Conservation (phyloP, 2,888 invertebrate genomes). For the Drosophila pseudotalamancana region DNA sequence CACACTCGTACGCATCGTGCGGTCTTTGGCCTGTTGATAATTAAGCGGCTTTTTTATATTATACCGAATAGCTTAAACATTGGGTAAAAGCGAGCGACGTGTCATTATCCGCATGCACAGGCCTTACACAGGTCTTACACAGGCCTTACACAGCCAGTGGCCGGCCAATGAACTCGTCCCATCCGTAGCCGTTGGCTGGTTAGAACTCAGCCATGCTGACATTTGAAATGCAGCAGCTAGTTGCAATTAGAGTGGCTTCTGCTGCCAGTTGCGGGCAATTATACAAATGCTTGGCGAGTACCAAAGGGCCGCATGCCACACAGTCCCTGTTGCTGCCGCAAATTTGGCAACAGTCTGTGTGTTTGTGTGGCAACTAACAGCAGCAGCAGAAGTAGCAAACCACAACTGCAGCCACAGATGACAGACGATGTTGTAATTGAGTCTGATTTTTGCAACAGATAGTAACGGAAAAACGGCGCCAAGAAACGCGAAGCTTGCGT, state of each 20-base stretch:
- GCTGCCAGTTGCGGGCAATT: constrained; percentile 37
- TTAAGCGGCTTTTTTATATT: constrained; percentile 59
- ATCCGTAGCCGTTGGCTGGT: constrained; percentile 2
- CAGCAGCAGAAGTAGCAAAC: constrained; percentile 6
- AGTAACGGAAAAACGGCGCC: constrained; percentile 14
- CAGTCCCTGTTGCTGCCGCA: constrained; percentile 17
- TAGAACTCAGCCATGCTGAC: constrained; percentile 45
- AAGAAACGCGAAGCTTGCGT: constrained; percentile 42
- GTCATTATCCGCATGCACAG: constrained; percentile 11
- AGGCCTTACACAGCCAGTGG: not conserved
- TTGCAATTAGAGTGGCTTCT: constrained; percentile 41
- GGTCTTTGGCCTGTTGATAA: constrained; percentile 54
- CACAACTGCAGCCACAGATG: constrained; percentile 15
- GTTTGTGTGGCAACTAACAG: constrained; percentile 16
- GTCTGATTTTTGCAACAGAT: constrained; percentile 31
- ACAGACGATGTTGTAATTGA: constrained; percentile 46
- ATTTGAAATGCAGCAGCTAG: constrained; percentile 45
- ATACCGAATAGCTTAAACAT: constrained; percentile 58
- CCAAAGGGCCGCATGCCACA: constrained; percentile 19
- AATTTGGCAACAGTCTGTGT: constrained; percentile 41
- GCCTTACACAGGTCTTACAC: not conserved
- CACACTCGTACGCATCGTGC: constrained; percentile 21
- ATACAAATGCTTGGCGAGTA: constrained; percentile 38
- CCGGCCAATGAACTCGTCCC: constrained; percentile 39
- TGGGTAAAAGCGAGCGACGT: constrained; percentile 29